Evolutionary conservation across 2,797 vertebrate species (phyloP).

Genomic region (Champsocephalus esox): DNA sequence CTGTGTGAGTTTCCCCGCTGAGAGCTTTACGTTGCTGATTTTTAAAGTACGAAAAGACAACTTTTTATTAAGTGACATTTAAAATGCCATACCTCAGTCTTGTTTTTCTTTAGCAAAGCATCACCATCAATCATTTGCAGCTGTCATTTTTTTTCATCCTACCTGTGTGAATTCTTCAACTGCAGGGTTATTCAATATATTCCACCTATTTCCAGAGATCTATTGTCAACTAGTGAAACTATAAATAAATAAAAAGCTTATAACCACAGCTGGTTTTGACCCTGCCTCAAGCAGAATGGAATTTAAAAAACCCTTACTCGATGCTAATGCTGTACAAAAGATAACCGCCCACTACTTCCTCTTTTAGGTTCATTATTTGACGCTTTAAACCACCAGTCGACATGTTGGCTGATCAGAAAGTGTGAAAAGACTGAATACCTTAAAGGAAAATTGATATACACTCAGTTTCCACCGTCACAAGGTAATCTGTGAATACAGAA

Average conservation of each 20-base stretch:
- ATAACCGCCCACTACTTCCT: conserved; percentile 39
- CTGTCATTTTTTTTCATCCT: not conserved
- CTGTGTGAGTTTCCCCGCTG: not conserved
- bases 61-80: conserved; percentile 23
- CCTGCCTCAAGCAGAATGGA: not conserved
- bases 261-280: not conserved
- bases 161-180: conserved; percentile 22
- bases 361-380: conserved; percentile 15
- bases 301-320: conserved; percentile 13
- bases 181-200: conserved; percentile 18
- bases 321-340: conserved; percentile 1
- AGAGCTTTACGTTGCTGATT: conserved; percentile 7
- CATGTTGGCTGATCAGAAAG: conserved; percentile 21
- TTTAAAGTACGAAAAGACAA: conserved; percentile 8
- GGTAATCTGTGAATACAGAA: conserved; percentile 7
- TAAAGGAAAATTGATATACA: conserved; percentile 1
- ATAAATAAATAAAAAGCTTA: not conserved
- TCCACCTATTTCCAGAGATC: conserved; percentile 2
- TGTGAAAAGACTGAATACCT: conserved; percentile 5
- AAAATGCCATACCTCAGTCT: not conserved
- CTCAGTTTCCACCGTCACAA: not conserved
- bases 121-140: conserved; percentile 3
- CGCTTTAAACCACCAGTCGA: conserved; percentile 6
- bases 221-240: not conserved
- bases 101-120: not conserved